These are phyloP conservation scores for Odontothrips loti DNA, from an alignment of 2,888 invertebrate genomes.

Conservation along the genomic window DNA sequence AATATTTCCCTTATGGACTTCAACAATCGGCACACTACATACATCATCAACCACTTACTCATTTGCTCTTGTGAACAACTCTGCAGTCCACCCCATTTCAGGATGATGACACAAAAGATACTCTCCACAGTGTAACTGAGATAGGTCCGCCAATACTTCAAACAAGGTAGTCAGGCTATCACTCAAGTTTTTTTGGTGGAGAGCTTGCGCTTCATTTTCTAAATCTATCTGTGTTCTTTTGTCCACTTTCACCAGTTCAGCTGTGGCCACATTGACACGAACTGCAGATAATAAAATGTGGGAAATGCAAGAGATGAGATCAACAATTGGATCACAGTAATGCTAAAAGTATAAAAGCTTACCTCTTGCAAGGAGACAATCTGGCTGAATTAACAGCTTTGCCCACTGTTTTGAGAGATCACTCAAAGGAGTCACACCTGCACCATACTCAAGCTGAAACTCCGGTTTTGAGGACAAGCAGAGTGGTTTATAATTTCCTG, in stretches of 20 bases:
- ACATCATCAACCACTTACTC: neutral
- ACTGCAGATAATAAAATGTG: neutral
- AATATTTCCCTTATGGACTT: too few species aligned
- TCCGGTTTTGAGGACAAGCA: neutral
- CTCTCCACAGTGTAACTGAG: neutral
- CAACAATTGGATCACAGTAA: neutral
- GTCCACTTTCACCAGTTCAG: neutral
- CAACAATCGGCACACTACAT: too few species aligned
- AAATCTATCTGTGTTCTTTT: neutral
- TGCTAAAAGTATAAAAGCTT: neutral
- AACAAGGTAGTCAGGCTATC: neutral
- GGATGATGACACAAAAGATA: neutral
- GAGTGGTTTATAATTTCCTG: neutral
- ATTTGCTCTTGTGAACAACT: neutral
- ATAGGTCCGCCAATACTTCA: neutral
- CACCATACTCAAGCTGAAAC: neutral
- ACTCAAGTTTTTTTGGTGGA: neutral
- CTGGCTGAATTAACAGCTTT: neutral
- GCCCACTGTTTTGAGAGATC: constrained; percentile 7
- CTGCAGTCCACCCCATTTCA: neutral
- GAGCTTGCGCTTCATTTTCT: neutral
- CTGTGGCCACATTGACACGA: neutral
- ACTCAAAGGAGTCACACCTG: neutral
- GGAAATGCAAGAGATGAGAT: neutral
- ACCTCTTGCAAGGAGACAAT: neutral